phyloP scores from a whole-genome alignment of 2,888 invertebrate species.

The Camptogramma bilineatum region DNA sequence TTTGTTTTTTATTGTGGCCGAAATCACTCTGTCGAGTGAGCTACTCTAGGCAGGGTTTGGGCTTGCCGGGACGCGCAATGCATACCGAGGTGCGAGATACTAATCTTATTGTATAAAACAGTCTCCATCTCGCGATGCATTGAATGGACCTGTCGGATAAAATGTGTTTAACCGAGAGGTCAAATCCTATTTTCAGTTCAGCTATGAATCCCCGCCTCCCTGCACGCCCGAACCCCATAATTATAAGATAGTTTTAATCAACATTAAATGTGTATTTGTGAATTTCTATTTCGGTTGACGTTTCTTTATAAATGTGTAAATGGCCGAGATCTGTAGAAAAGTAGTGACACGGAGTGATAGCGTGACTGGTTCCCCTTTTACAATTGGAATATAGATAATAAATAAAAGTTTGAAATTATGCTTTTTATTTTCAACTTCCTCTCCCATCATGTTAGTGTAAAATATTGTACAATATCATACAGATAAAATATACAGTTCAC shows the following conservation, averaged over 20 bases:
- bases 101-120: constrained; percentile 33
- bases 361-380: constrained; percentile 83
- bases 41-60: constrained; percentile 60
- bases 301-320: constrained; percentile 82
- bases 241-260: constrained; percentile 78
- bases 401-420: constrained; percentile 78
- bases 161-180: constrained; percentile 42
- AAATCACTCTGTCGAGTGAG: constrained; percentile 71
- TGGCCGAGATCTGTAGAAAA: constrained; percentile 79
- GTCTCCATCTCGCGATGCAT: constrained; percentile 37
- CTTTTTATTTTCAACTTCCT: constrained; percentile 62
- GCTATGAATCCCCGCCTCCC: constrained; percentile 51
- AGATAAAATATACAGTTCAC: constrained; percentile 54
- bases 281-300: constrained; percentile 83
- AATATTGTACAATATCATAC: constrained; percentile 67
- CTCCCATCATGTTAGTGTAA: constrained; percentile 49
- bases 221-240: constrained; percentile 63
- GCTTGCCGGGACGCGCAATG: constrained; percentile 58
- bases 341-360: constrained; percentile 82
- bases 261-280: constrained; percentile 85
- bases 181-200: constrained; percentile 46
- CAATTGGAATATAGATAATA: constrained; percentile 84
- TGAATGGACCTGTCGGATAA: constrained; percentile 33
- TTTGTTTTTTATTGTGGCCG: constrained; percentile 71
- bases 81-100: constrained; percentile 52